A percentile compares a stretch with the other conserved stretches of the same genome.
Conservation (phyloP, 2,797 vertebrate genomes). For the Rousettus madagascariensis region DNA sequence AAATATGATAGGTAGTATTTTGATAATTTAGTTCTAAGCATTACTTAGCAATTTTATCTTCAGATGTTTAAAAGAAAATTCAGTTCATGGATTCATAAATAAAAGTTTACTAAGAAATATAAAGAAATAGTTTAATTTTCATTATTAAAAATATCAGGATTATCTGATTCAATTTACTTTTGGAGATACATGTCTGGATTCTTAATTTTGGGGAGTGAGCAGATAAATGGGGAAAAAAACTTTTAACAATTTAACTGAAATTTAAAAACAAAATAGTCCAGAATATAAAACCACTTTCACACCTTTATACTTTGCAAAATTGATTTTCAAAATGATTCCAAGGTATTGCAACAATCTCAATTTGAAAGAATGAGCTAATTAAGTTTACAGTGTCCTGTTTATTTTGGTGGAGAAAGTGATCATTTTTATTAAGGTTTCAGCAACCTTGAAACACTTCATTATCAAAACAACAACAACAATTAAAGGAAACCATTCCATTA, state of each 20-base stretch:
- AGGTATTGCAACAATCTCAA: neutral
- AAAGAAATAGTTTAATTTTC: neutral
- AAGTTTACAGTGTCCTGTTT: neutral
- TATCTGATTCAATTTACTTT: conserved; percentile 16
- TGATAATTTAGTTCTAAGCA: neutral
- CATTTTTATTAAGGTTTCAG: conserved; percentile 8
- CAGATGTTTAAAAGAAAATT: conserved; percentile 34
- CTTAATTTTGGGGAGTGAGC: neutral
- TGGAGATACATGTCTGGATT: neutral
- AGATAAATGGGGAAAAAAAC: neutral
- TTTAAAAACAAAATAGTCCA: neutral
- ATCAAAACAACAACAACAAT: neutral
- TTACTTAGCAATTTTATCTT: conserved; percentile 8
- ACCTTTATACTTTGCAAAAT: neutral
- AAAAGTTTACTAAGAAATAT: neutral
- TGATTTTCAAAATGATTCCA: conserved; percentile 23
- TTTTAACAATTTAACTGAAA: neutral
- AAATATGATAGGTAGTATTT: neutral
- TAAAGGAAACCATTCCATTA: neutral
- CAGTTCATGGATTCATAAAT: neutral
- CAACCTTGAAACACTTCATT: neutral
- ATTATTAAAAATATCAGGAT: neutral
- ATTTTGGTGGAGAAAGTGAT: neutral
- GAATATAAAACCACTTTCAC: neutral
- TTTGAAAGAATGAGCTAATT: conserved; percentile 2